Conservation (phyloP, 2,888 invertebrate species). For the Caenorhabditis wallacei region DNA sequence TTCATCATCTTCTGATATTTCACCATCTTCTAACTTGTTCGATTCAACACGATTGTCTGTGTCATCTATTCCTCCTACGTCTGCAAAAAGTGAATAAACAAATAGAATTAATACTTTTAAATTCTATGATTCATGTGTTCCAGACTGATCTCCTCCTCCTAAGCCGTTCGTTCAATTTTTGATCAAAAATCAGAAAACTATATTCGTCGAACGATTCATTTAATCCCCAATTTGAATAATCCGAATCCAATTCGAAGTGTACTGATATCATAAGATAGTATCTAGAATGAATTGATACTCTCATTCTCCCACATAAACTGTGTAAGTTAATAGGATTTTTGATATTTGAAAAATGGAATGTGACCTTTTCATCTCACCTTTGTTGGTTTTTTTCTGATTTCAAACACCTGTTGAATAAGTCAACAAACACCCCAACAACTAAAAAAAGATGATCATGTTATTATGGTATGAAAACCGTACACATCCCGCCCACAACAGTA, state of each 20-base stretch:
- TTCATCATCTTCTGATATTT: conserved; percentile 23
- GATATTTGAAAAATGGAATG: conserved; percentile 42
- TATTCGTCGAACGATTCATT: background rate
- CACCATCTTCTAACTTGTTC: conserved; percentile 14
- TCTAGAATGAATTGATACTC: conserved; percentile 6
- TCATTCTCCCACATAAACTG: conserved; percentile 27
- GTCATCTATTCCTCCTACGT: background rate
- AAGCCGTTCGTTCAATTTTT: conserved; percentile 26
- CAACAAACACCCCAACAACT: conserved; percentile 46
- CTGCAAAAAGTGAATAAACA: conserved; percentile 31
- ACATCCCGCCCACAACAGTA: conserved; percentile 27
- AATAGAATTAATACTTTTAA: background rate
- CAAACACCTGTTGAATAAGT: conserved; percentile 56
- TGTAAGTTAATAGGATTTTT: conserved; percentile 11
- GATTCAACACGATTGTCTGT: conserved; percentile 1
- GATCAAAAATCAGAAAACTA: conserved; percentile 21
- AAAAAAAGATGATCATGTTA: conserved; percentile 16
- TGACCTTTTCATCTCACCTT: conserved; percentile 54
- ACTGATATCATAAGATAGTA: background rate
- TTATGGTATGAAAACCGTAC: conserved; percentile 39
- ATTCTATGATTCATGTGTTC: conserved; percentile 29
- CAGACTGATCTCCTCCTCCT: background rate
- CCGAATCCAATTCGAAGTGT: no score
- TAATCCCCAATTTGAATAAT: background rate
- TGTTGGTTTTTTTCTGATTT: conserved; percentile 20